Evolutionary conservation across 2,888 invertebrate genomes (phyloP).

Genomic region (Gymnocheta viridis): DNA sequence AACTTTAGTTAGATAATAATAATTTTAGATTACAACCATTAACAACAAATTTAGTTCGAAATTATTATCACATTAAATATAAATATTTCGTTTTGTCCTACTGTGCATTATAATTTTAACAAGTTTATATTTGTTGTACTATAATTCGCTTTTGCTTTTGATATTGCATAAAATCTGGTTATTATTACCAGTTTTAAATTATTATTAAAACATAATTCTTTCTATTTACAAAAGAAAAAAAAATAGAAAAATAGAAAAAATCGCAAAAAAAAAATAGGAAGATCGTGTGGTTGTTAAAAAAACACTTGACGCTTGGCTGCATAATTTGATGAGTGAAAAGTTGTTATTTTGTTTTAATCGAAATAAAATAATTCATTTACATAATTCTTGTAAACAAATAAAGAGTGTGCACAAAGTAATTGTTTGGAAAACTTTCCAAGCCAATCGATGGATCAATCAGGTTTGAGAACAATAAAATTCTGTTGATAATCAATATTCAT

Average conservation of each 20-base stretch:
- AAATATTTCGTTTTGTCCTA: not conserved
- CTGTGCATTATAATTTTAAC: slow-evolving; percentile 7
- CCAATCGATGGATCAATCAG: too few species aligned
- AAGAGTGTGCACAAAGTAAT: slow-evolving; percentile 5
- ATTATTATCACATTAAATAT: too few species aligned
- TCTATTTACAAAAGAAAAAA: not conserved
- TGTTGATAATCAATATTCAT: too few species aligned
- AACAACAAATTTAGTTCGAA: too few species aligned
- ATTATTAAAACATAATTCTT: slow-evolving; percentile 4
- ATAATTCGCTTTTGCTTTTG: not conserved
- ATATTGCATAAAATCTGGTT: slow-evolving; percentile 30
- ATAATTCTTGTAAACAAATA: not conserved
- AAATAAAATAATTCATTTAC: not conserved
- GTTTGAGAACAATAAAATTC: too few species aligned
- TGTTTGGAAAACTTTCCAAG: not conserved
- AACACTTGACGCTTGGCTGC: slow-evolving; percentile 49
- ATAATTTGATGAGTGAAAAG: slow-evolving; percentile 46
- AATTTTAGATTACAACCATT: too few species aligned
- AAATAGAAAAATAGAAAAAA: not conserved
- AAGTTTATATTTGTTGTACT: not conserved
- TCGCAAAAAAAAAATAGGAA: slow-evolving; percentile 4
- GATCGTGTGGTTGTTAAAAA: slow-evolving; percentile 44
- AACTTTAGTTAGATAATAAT: too few species aligned
- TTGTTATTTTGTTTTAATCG: not conserved
- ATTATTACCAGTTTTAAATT: slow-evolving; percentile 25